phyloP scores from a whole-genome alignment of 2,113 vertebrate species.

The Leptobrachium ailaonicum region DNA sequence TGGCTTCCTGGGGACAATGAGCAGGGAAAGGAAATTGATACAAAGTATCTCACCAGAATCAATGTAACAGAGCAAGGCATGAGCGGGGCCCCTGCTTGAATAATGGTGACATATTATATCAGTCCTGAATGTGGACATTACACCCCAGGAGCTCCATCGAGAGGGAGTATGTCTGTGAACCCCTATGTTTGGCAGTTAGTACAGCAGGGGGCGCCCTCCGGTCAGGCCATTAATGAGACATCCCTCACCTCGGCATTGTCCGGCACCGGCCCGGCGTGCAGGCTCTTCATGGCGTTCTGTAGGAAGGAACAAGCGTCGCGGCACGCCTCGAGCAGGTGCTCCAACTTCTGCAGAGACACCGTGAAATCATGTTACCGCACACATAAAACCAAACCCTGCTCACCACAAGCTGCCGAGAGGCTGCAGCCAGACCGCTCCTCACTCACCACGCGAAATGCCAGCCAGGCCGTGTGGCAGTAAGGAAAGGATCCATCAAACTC shows the following conservation, averaged over 20 bases:
- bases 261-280: constrained; percentile 69
- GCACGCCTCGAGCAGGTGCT: constrained; percentile 78
- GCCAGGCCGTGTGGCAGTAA: constrained; percentile 84
- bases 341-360: constrained; percentile 71
- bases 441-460: constrained; percentile 85
- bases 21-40: neutral
- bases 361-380: neutral
- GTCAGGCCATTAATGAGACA: neutral
- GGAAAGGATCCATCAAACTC: constrained; percentile 80
- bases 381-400: too few species aligned
- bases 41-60: neutral
- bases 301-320: constrained; percentile 74
- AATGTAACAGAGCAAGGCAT: too few species aligned
- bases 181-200: neutral
- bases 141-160: too few species aligned
- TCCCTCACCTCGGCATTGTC: constrained; percentile 68
- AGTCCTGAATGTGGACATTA: too few species aligned
- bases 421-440: too few species aligned
- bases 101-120: too few species aligned
- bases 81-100: too few species aligned
- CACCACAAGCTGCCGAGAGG: too few species aligned
- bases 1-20: constrained; percentile 70
- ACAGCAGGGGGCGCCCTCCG: neutral
- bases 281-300: constrained; percentile 69
- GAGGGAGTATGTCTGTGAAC: too few species aligned